Evolutionary conservation across 1,140 invertebrate species (phyloP).

Genomic region (Magallana ariakensis): DNA sequence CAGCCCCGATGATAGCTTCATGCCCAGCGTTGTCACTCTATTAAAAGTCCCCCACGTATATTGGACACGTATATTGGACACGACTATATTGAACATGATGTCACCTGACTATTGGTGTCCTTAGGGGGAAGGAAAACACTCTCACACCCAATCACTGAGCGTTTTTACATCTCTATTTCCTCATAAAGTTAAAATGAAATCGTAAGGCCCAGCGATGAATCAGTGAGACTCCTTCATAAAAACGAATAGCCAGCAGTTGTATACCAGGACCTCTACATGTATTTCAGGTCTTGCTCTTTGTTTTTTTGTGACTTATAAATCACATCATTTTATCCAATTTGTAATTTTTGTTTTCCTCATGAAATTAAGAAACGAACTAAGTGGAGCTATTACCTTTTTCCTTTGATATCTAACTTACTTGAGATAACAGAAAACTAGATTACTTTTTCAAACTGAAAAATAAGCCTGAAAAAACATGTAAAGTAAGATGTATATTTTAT

Average conservation of each 20-base stretch:
- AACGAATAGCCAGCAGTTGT: too few relatives aligned
- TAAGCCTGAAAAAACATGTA: neutral
- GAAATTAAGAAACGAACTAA: neutral
- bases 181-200: constrained; percentile 8
- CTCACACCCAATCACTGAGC: neutral
- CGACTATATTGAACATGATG: neutral
- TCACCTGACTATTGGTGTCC: neutral
- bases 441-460: neutral
- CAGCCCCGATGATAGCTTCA: neutral
- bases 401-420: constrained; percentile 26
- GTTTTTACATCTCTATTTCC: constrained; percentile 28
- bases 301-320: neutral
- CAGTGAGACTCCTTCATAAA: neutral
- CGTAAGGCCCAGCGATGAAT: neutral
- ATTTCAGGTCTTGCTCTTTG: too few relatives aligned
- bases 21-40: neutral
- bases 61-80: neutral
- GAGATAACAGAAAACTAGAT: neutral
- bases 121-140: neutral
- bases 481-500: constrained; percentile 20
- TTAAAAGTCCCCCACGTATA: neutral
- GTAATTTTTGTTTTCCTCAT: neutral
- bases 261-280: neutral
- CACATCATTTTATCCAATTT: neutral
- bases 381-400: neutral